These are phyloP conservation scores for Mycteria americana DNA, from an alignment of 2,797 vertebrate genomes.

Conservation along the genomic window DNA sequence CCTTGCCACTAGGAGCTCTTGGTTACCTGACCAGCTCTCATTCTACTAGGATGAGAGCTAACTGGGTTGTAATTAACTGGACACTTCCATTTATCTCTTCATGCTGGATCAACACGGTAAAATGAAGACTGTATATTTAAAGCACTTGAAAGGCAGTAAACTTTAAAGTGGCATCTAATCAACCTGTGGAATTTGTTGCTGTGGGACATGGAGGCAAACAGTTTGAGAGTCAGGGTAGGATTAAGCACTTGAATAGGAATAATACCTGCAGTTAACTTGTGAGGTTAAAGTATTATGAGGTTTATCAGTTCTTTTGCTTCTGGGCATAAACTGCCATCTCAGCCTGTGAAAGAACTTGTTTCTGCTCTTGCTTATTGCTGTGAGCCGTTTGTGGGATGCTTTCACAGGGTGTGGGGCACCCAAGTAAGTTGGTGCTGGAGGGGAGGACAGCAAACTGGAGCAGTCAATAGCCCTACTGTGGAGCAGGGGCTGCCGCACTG, in stretches of 20 bases:
- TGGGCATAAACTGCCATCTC: slow-evolving; percentile 48
- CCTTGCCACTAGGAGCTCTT: background rate
- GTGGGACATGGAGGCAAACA: slow-evolving; percentile 38
- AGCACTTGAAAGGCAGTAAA: slow-evolving; percentile 20
- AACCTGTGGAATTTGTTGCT: slow-evolving; percentile 57
- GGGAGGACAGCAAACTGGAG: background rate
- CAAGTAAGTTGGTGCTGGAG: background rate
- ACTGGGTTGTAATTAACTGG: background rate
- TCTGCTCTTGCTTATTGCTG: background rate
- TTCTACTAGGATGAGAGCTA: background rate
- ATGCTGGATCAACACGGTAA: background rate
- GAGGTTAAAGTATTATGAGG: slow-evolving; percentile 38
- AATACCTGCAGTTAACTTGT: slow-evolving; percentile 42
- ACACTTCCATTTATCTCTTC: background rate
- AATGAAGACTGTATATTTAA: background rate
- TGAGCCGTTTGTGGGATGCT: background rate
- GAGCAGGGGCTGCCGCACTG: background rate
- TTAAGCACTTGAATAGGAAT: slow-evolving; percentile 39
- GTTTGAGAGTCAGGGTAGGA: slow-evolving; percentile 20
- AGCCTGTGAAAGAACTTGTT: slow-evolving; percentile 13
- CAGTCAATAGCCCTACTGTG: background rate
- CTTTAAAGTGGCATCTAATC: slow-evolving; percentile 44
- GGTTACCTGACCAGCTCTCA: background rate
- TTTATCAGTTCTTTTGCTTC: slow-evolving; percentile 54
- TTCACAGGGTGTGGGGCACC: slow-evolving; percentile 41